Base-by-base conservation (phyloP, 2,797 vertebrate species). In the Peromyscus nudipes region DNA sequence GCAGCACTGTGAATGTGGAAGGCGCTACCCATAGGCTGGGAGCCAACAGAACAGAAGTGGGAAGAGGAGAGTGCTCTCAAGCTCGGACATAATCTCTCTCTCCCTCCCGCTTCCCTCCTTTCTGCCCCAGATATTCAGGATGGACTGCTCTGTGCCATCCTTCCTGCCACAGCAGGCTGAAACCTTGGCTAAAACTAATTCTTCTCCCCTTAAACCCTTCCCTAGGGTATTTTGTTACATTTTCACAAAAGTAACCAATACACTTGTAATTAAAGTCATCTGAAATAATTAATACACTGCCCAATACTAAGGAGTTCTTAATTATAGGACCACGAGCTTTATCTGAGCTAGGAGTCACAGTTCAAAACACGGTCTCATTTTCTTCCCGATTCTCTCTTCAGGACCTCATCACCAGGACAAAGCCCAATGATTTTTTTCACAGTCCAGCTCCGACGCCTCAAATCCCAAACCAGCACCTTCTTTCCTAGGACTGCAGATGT, bases 391-490 rank as follows among this genome's bases (percentile, higher is more conserved):
- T 76, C 3, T 17, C 6, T 94, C 14, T 92, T 97, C 27, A 65
- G n/a, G 81, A 77, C 82, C 52, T 96, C 46, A 87, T 96, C 80
- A 94, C 46, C 19, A 57, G 52, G 40, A 92, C 86, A 94, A 97
- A 97, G 91, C 82, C 76, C 60, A 90, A n/a, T 73, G 25, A 83
- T 92, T 97, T 96, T 71, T 73, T 73, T 96, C 77, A 82, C 29
- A n/a, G 34, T 81, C 91, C 75, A 90, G 29, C 65, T 94, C 89
- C 62, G 60, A 97, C 60, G 69, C 31, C n/a, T 69, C 80, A 81
- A 94, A 77, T 85, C 65, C 75, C 27, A n/a, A 67, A 83, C 40
- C 79, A 55, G 79, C 57, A 16, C n/a, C 95, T 94, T 94, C 80
- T 86, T 89, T 92, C 29, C 57, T 27, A 92, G 52, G 57, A 60